Conservation (phyloP, 2,113 vertebrate genomes). For the Eptatretus burgeri region DNA sequence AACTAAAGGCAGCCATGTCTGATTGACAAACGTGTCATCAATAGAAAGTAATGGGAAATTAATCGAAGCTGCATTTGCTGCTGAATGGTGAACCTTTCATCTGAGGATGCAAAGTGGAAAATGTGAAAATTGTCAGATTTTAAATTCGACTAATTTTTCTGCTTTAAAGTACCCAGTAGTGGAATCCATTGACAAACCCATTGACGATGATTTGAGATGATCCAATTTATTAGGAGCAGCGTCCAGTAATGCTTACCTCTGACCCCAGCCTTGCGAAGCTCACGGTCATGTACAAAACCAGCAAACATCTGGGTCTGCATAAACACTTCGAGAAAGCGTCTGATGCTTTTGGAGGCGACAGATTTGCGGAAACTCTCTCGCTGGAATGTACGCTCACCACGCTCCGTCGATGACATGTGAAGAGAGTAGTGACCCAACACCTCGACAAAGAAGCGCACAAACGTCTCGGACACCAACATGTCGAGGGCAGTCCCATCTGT, state of each 20-base stretch:
- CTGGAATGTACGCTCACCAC: conserved; percentile 36
- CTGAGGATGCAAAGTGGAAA: too few species aligned
- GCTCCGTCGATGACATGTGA: conserved; percentile 32
- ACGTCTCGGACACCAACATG: conserved; percentile 54
- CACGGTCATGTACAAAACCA: conserved; percentile 77
- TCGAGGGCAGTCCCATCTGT: conserved; percentile 30
- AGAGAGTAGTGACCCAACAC: conserved; percentile 43
- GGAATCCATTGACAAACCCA: not conserved
- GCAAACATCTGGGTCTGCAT: conserved; percentile 98
- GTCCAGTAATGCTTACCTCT: conserved; percentile 25
- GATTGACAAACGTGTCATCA: too few species aligned
- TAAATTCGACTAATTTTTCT: not conserved
- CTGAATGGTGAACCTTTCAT: too few species aligned
- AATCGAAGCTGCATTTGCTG: too few species aligned
- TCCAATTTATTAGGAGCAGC: not conserved
- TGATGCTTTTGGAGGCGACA: conserved; percentile 41
- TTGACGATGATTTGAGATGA: not conserved
- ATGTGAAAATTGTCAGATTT: not conserved
- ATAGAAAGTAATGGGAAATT: too few species aligned
- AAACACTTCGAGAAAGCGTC: conserved; percentile 69
- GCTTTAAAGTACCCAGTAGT: not conserved
- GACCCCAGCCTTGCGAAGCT: conserved; percentile 38
- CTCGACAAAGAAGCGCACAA: conserved; percentile 75
- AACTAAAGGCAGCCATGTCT: too few species aligned
- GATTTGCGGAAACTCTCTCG: conserved; percentile 56